phyloP scores from a whole-genome alignment of 2,888 invertebrate genomes.

The Chrysolina haemoptera region DNA sequence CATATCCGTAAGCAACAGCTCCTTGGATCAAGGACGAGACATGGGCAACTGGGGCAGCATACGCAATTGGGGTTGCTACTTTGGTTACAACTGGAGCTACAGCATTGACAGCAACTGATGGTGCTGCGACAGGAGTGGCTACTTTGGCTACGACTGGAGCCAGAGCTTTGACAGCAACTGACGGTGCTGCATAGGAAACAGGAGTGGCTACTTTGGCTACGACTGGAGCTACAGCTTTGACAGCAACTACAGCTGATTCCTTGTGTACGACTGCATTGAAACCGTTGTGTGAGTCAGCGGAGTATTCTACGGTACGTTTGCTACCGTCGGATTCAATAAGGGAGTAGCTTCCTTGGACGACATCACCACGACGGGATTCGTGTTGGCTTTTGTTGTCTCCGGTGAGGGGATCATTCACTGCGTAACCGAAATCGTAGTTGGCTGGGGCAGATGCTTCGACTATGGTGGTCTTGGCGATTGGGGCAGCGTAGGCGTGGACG shows the following conservation, averaged over 20 bases:
- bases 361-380: constrained; percentile 74
- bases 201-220: constrained; percentile 30
- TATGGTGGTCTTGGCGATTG: too few relatives aligned
- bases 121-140: too few relatives aligned
- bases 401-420: too few relatives aligned
- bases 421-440: too few relatives aligned
- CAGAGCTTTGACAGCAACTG: too few relatives aligned
- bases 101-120: too few relatives aligned
- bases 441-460: too few relatives aligned
- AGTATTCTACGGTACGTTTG: constrained; percentile 72
- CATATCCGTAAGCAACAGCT: constrained; percentile 41
- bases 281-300: constrained; percentile 71
- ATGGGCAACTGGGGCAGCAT: constrained; percentile 42
- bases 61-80: too few relatives aligned
- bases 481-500: too few relatives aligned
- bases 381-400: constrained; percentile 67
- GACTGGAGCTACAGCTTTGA: constrained; percentile 50
- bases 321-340: constrained; percentile 72
- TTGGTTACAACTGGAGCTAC: too few relatives aligned
- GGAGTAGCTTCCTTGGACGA: constrained; percentile 71
- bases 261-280: constrained; percentile 73
- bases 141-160: too few relatives aligned
- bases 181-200: too few relatives aligned
- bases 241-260: constrained; percentile 63
- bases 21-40: constrained; percentile 28